Percentiles rank a stretch among this genome's conserved stretches.
These are phyloP conservation scores for Dendrocincla tyrannina DNA, from an alignment of 2,797 vertebrate species.

Conservation along the genomic window DNA sequence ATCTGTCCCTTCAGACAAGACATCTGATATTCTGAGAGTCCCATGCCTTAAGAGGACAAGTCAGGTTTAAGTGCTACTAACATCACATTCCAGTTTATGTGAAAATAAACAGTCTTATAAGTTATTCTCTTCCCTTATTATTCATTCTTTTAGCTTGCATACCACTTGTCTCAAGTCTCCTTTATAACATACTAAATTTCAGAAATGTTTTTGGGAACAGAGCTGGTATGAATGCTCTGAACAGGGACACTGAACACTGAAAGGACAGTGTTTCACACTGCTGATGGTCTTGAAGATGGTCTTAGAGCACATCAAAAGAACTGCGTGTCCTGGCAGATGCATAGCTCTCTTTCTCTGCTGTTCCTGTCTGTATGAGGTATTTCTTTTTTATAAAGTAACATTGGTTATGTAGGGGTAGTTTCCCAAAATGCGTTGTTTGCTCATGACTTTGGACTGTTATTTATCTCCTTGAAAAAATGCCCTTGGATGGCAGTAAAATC, in stretches of 20 bases:
- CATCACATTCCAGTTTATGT: not conserved
- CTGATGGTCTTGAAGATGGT: not conserved
- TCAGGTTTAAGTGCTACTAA: not conserved
- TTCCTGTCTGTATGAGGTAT: not conserved
- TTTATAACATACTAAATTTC: not conserved
- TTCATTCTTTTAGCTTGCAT: not conserved
- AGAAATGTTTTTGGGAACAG: not conserved
- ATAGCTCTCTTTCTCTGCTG: not conserved
- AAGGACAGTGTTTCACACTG: not conserved
- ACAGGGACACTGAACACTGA: not conserved
- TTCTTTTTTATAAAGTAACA: not conserved
- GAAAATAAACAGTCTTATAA: not conserved
- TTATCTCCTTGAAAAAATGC: not conserved
- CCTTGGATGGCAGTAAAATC: not conserved
- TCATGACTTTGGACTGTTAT: not conserved
- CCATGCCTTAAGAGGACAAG: not conserved
- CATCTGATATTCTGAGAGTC: not conserved
- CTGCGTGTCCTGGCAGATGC: not conserved
- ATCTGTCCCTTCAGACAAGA: not conserved
- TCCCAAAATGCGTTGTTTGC: not conserved
- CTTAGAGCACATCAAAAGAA: not conserved
- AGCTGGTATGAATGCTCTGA: not conserved
- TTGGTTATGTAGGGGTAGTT: not conserved
- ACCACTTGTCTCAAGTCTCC: not conserved
- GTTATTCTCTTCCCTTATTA: not conserved